These are phyloP conservation scores for Trichomycterus rosablanca DNA, from an alignment of 2,113 vertebrate species.

Conservation along the genomic window DNA sequence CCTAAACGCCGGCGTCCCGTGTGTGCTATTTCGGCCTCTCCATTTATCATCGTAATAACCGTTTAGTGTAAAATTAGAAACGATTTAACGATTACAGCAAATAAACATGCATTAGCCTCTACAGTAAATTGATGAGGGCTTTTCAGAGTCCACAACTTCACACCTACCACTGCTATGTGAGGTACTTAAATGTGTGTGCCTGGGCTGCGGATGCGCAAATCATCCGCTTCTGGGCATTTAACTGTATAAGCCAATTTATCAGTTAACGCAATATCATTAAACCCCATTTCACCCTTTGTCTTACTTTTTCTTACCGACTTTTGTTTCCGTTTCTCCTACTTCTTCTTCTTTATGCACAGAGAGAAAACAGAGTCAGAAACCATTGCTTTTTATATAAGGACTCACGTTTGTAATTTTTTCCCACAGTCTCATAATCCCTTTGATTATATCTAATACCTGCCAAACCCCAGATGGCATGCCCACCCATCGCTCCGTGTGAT, in stretches of 20 bases:
- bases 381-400: constrained; percentile 70
- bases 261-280: too few relatives aligned
- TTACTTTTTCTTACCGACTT: not conserved
- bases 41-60: constrained; percentile 71
- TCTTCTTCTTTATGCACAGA: not conserved
- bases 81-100: constrained; percentile 65
- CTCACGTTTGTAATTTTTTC: constrained; percentile 73
- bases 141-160: constrained; percentile 44
- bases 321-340: not conserved
- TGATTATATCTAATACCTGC: constrained; percentile 98
- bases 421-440: constrained; percentile 90
- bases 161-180: not conserved
- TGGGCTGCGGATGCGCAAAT: too few relatives aligned
- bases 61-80: constrained; percentile 77
- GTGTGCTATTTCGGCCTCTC: constrained; percentile 39
- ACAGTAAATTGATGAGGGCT: constrained; percentile 63
- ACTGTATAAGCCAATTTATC: constrained; percentile 2
- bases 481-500: constrained; percentile 92
- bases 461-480: constrained; percentile 90
- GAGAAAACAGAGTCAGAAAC: constrained; percentile 8
- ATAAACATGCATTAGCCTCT: constrained; percentile 63
- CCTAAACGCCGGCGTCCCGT: constrained; percentile 55
- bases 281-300: not conserved
- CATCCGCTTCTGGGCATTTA: too few relatives aligned
- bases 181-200: too few relatives aligned